Evolutionary conservation across 2,888 invertebrate species (phyloP).

Genomic region (Ormia ochracea): DNA sequence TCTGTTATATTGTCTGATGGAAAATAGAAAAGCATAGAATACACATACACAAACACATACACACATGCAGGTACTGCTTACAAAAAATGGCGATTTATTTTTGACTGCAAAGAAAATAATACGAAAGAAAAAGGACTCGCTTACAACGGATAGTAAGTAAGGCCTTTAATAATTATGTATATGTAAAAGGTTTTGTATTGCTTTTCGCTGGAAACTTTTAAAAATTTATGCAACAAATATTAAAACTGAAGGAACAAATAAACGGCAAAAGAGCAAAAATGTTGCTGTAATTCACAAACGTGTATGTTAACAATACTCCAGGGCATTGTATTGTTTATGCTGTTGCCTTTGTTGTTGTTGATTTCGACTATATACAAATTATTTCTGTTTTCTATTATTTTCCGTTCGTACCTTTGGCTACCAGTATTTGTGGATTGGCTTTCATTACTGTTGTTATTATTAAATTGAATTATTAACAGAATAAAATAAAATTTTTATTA

Average conservation of each 20-base stretch:
- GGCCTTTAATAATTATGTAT: background rate
- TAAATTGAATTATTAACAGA: constrained; percentile 9
- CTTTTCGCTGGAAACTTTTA: constrained; percentile 37
- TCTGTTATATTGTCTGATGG: constrained; percentile 18
- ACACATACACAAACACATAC: background rate
- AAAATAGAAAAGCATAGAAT: background rate
- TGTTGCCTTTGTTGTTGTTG: constrained; percentile 15
- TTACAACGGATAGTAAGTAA: constrained; percentile 3
- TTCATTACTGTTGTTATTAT: constrained; percentile 7
- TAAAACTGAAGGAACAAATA: constrained; percentile 38
- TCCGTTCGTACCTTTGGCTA: constrained; percentile 15
- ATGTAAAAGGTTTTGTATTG: background rate
- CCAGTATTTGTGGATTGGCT: constrained; percentile 1
- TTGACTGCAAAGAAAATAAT: background rate
- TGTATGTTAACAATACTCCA: constrained; percentile 59
- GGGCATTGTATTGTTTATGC: constrained; percentile 37
- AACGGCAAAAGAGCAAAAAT: constrained; percentile 1
- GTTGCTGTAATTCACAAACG: constrained; percentile 49
- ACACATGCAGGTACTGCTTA: too few species aligned
- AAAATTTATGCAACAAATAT: constrained; percentile 58
- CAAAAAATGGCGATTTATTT: background rate
- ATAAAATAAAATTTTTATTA: background rate
- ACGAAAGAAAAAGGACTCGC: constrained; percentile 14
- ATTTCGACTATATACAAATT: constrained; percentile 38
- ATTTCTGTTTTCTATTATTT: constrained; percentile 8